These are phyloP conservation scores for Trigoniulus corallinus DNA, from an alignment of 1,140 invertebrate genomes.

Conservation along the genomic window DNA sequence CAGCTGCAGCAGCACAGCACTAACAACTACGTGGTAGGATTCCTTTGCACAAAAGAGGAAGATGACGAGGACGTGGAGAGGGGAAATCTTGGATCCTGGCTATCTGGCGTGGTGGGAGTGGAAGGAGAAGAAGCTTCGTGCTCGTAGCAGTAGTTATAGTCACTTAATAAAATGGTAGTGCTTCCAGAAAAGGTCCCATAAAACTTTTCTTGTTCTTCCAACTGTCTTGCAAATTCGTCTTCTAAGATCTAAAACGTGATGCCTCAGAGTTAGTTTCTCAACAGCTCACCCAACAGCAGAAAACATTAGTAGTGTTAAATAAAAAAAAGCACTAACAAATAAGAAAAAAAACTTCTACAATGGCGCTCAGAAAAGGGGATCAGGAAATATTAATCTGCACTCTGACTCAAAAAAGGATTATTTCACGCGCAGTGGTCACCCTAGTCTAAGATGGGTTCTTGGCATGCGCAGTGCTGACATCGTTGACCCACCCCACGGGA, in stretches of 20 bases:
- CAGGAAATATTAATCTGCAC: background rate
- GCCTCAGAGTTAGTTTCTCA: too few relatives aligned
- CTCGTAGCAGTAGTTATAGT: background rate
- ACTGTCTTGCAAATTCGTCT: constrained; percentile 61
- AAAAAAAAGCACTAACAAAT: background rate
- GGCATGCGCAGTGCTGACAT: too few relatives aligned
- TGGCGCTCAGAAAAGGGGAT: background rate
- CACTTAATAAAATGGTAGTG: background rate
- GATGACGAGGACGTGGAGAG: background rate
- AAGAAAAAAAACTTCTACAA: background rate
- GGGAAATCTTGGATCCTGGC: background rate
- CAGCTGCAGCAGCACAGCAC: too few relatives aligned
- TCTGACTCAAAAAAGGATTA: background rate
- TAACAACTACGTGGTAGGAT: too few relatives aligned
- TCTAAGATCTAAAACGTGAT: constrained; percentile 47
- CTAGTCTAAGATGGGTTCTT: too few relatives aligned
- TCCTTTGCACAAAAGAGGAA: background rate
- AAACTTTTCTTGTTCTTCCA: constrained; percentile 66
- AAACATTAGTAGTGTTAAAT: background rate
- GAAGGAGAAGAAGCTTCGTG: background rate
- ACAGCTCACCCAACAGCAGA: too few relatives aligned
- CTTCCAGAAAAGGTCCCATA: constrained; percentile 26
- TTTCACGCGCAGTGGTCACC: too few relatives aligned
- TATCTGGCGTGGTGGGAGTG: background rate
- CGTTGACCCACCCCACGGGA: too few relatives aligned